Conservation (phyloP, 2,113 vertebrate species). For the Hippocampus zosterae region DNA sequence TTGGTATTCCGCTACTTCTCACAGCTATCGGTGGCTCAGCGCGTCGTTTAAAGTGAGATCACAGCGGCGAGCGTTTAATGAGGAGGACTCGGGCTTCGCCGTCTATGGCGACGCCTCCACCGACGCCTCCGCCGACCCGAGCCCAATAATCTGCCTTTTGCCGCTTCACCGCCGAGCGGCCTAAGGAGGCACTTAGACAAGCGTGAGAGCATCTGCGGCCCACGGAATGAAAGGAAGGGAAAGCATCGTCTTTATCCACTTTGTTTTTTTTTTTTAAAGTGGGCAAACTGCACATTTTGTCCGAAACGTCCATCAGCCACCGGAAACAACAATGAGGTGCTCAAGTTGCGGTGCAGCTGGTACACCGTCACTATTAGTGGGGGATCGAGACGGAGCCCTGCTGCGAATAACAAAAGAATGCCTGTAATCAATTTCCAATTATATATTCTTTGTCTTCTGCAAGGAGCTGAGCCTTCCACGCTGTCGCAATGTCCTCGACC, state of each 20-base stretch:
- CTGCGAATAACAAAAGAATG: not conserved
- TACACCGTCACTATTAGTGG: too few relatives aligned
- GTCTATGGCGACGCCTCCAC: not conserved
- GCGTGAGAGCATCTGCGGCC: not conserved
- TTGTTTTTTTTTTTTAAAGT: not conserved
- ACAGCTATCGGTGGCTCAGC: not conserved
- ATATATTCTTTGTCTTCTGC: too few relatives aligned
- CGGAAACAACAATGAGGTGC: not conserved
- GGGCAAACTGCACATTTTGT: not conserved
- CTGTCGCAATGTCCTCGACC: too few relatives aligned
- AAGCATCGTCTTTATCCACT: not conserved
- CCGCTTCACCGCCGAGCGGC: not conserved
- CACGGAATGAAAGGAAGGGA: not conserved
- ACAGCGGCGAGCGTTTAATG: slow-evolving; percentile 11
- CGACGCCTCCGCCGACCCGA: slow-evolving; percentile 1
- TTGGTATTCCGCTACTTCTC: not conserved
- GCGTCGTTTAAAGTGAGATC: slow-evolving; percentile 12
- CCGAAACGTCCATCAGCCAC: not conserved
- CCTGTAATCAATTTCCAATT: too few relatives aligned
- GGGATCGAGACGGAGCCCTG: too few relatives aligned
- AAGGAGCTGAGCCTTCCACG: too few relatives aligned
- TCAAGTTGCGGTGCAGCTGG: too few relatives aligned
- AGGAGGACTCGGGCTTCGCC: not conserved
- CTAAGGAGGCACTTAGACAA: not conserved
- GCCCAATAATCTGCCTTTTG: slow-evolving; percentile 1